Conservation (phyloP, 2,113 vertebrate species). For the Pao palembangensis region DNA sequence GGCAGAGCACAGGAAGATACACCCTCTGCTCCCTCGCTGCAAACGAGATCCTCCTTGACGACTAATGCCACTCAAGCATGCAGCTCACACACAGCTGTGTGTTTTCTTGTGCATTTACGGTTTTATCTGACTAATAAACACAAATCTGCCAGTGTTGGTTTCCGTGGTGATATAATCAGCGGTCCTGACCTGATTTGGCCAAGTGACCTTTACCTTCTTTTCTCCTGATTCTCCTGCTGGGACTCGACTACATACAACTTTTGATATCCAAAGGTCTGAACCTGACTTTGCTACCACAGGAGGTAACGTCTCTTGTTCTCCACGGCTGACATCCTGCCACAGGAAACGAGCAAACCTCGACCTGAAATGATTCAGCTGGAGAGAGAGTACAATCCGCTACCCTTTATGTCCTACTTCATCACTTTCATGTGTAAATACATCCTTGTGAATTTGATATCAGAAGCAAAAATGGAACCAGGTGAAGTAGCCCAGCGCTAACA, state of each 20-base stretch:
- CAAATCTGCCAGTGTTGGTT: not conserved
- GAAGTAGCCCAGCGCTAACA: too few species aligned
- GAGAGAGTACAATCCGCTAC: too few species aligned
- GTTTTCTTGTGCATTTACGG: not conserved
- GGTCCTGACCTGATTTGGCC: not conserved
- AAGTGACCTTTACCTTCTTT: not conserved
- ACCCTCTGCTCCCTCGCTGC: constrained; percentile 18
- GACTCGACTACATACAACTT: too few species aligned
- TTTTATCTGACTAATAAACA: not conserved
- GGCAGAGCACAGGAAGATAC: constrained; percentile 33
- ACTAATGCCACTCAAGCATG: constrained; percentile 8
- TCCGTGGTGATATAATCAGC: not conserved
- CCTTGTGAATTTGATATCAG: too few species aligned
- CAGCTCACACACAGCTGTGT: not conserved
- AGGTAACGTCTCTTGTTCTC: constrained; percentile 12
- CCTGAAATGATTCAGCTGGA: too few species aligned
- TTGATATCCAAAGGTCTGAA: constrained; percentile 1
- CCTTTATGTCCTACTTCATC: not conserved
- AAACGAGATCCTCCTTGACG: constrained; percentile 31
- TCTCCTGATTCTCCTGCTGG: not conserved
- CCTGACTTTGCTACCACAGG: constrained; percentile 11
- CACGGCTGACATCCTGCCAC: constrained; percentile 59
- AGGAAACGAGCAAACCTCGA: constrained; percentile 57
- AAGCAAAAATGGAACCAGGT: too few species aligned
- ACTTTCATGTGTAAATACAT: not conserved